Conservation (phyloP, 2,113 vertebrate genomes). For the Talpa occidentalis region DNA sequence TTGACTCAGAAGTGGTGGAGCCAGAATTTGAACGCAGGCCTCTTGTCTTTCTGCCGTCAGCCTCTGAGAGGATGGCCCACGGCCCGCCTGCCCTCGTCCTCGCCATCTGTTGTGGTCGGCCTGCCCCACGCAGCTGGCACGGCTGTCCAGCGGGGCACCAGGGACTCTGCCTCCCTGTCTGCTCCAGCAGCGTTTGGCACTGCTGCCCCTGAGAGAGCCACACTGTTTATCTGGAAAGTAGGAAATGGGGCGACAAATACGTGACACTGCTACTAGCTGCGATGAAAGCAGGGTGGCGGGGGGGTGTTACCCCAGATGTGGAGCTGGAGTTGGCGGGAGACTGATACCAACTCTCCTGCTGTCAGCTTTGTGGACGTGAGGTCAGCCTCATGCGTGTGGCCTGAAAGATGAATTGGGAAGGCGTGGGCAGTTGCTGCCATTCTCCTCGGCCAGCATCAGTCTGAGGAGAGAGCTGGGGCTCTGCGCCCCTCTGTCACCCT, state of each 20-base stretch:
- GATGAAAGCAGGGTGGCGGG: rapidly evolving
- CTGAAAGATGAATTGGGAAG: too few species aligned
- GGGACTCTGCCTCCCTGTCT: neutral
- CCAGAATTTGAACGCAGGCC: neutral
- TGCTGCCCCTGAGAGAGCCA: neutral
- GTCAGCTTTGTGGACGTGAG: rapidly evolving
- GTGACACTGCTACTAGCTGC: neutral
- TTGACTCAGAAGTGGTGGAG: neutral
- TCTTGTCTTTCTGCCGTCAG: neutral
- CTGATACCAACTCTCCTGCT: rapidly evolving
- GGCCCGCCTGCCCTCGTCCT: neutral
- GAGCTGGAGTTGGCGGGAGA: neutral
- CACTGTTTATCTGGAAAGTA: neutral
- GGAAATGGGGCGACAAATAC: rapidly evolving
- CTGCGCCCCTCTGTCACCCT: too few species aligned
- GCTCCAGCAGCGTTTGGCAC: neutral
- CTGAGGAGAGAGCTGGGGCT: neutral
- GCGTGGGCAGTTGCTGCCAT: neutral
- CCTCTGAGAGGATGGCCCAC: neutral
- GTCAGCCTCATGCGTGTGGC: neutral
- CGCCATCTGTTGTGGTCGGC: rapidly evolving
- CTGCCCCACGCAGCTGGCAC: too few species aligned
- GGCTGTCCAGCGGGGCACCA: too few species aligned
- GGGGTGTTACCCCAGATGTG: neutral
- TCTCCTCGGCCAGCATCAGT: neutral